phyloP scores from a whole-genome alignment of 2,113 vertebrate species.

The Euleptes europaea region DNA sequence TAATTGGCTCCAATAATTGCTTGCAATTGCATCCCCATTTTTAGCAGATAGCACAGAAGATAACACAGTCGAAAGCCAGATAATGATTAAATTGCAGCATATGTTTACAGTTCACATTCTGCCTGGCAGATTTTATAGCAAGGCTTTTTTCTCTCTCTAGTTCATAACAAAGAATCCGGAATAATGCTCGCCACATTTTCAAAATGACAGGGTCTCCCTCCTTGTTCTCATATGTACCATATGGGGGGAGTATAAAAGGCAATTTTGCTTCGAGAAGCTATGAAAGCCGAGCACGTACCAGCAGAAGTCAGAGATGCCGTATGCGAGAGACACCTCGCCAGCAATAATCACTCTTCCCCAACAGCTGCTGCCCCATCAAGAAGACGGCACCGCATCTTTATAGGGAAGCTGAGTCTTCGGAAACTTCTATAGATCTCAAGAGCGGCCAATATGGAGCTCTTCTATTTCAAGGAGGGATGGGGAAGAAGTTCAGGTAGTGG shows the following conservation, averaged over 20 bases:
- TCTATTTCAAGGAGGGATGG: background rate
- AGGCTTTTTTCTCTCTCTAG: background rate
- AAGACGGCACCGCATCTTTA: background rate
- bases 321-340: background rate
- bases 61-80: conserved; percentile 12
- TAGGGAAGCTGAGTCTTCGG: background rate
- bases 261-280: background rate
- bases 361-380: background rate
- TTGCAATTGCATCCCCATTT: conserved; percentile 8
- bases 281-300: background rate
- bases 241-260: background rate
- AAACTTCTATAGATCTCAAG: background rate
- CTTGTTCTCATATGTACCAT: background rate
- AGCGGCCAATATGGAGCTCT: background rate
- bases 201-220: conserved; percentile 7
- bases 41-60: conserved; percentile 27
- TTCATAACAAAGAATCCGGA: background rate
- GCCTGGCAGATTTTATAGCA: background rate
- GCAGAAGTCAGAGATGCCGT: background rate
- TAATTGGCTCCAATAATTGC: conserved; percentile 37
- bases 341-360: background rate
- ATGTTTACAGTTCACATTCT: background rate
- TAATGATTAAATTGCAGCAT: conserved; percentile 37
- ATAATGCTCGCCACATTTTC: conserved; percentile 4
- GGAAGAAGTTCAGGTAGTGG: background rate